Base-by-base conservation (phyloP, 2,113 vertebrate species). In the Oreocharis arfaki region DNA sequence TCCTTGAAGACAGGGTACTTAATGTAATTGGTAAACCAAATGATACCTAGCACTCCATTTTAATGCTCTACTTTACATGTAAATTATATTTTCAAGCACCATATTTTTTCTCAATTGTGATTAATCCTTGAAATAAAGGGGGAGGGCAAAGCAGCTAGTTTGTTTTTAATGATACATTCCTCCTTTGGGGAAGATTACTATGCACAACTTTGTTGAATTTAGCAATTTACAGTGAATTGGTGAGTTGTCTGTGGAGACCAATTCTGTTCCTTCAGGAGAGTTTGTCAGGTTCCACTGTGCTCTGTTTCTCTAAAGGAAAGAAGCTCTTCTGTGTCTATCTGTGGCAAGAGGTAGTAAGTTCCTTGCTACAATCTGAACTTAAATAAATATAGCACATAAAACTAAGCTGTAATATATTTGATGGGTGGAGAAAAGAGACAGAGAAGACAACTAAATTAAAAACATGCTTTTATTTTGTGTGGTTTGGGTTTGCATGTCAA, bases 1-100 rank as follows among this genome's bases (percentile, higher is more conserved):
- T 94, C 75, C 50, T 95, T 89, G 84, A 92, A 95, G 81, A 81
- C 5, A 73, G 35, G 84, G 41, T 70, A 90, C 61, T 90, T 88
- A 84, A 87, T 70, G 75, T 78, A 81, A 71, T 93, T 92, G 94
- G 68, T 95, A 97, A 97, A 96, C 75, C 79, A 87, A 59, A 61
- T 94, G 91, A 73, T 94, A 91, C 87, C 76, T 67, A 71, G 57
- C 88, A 85, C n/a, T 78, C 88, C 49, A 84, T 78, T 96, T 69
- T 80, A 95, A 94, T 95, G 61, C 32, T 69, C 27, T 89, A 24
- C 82, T 97, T 97, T 90, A 91, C 74, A 95, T 93, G 77, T 88
- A 89, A 96, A 95, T 97, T 95, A 39, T 90, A 68, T 95, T 94
- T 96, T 94, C 88, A 96, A 96, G 78, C 65, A 92, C 65, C 41